These are phyloP conservation scores for Rallus limicola DNA, from an alignment of 2,113 vertebrate species.

Conservation along the genomic window DNA sequence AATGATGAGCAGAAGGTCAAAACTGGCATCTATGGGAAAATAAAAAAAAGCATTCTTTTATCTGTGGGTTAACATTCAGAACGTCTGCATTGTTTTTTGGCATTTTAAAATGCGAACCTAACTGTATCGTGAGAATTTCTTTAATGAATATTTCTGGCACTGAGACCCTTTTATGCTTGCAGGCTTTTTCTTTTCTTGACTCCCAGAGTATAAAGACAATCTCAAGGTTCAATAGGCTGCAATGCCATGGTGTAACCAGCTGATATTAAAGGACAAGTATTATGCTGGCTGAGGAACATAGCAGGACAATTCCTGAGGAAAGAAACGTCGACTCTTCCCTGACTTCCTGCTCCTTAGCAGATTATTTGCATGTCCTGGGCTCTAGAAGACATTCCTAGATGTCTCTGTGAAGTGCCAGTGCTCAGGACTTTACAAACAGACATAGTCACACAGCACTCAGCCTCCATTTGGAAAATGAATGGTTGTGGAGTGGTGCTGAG, in stretches of 20 bases:
- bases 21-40: not conserved
- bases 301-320: not conserved
- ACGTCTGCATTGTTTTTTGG: not conserved
- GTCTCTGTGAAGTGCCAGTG: not conserved
- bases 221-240: not conserved
- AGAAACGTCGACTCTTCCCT: not conserved
- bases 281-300: not conserved
- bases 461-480: not conserved
- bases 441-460: not conserved
- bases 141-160: not conserved
- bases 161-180: not conserved
- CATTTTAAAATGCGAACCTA: not conserved
- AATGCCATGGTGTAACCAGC: not conserved
- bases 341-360: not conserved
- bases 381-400: not conserved
- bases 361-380: not conserved
- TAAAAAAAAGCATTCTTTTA: not conserved
- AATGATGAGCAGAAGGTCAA: not conserved
- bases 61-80: not conserved
- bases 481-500: fast-evolving
- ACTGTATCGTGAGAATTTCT: not conserved
- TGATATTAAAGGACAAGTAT: not conserved
- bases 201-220: not conserved
- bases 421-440: not conserved
- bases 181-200: not conserved